Percentiles rank a stretch among this genome's conserved stretches.
Evolutionary conservation across 1,140 invertebrate species (phyloP).

Genomic region (Apolygus lucorum): DNA sequence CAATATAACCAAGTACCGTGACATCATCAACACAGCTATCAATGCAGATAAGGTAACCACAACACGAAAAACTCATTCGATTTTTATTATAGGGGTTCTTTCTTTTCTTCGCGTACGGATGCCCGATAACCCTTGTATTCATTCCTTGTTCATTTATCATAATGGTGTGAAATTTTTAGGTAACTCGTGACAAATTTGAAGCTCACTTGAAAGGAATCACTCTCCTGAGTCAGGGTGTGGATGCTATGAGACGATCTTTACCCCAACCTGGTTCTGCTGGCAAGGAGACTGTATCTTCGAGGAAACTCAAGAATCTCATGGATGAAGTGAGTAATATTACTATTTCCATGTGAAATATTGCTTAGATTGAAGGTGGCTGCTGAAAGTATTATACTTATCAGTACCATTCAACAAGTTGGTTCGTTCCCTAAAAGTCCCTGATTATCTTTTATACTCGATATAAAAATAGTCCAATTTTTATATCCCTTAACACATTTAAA

Average conservation of each 20-base stretch:
- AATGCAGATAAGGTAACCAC: constrained; percentile 54
- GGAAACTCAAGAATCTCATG: constrained; percentile 70
- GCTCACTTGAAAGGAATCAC: constrained; percentile 70
- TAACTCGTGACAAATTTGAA: constrained; percentile 81
- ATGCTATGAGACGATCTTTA: constrained; percentile 52
- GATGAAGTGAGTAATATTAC: constrained; percentile 46
- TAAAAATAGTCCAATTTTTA: too few species aligned
- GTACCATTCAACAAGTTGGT: too few species aligned
- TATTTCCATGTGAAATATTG: too few species aligned
- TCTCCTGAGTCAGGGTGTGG: constrained; percentile 66
- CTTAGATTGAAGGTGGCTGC: too few species aligned
- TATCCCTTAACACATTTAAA: too few species aligned
- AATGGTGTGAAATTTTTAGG: too few species aligned
- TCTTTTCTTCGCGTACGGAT: too few species aligned
- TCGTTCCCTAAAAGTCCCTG: too few species aligned
- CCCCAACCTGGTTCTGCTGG: constrained; percentile 39
- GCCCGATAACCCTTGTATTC: background rate
- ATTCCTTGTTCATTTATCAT: too few species aligned
- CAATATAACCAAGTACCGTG: constrained; percentile 82
- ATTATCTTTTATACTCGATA: too few species aligned
- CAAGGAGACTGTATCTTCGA: constrained; percentile 49
- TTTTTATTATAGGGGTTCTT: constrained; percentile 13
- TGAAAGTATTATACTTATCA: too few species aligned
- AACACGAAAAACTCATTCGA: too few species aligned
- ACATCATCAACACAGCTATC: constrained; percentile 86